Base-by-base conservation (phyloP, 1,140 invertebrate species). In the Drosophila obscura region DNA sequence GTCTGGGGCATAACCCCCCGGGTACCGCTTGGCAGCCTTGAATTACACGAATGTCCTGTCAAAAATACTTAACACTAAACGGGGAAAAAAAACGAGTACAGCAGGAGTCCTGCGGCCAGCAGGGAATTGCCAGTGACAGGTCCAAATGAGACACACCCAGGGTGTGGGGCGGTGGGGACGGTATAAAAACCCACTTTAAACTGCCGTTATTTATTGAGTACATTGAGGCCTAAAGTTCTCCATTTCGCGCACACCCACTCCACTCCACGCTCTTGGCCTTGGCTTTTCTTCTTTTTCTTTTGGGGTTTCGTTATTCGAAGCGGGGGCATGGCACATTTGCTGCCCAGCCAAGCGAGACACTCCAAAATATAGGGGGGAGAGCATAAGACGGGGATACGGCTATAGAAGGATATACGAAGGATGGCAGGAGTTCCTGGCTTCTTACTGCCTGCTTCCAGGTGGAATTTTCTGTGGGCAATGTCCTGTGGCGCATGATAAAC, bases 401-500 rank as follows among this genome's bases (percentile, higher is more conserved):
- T 35, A 9, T 35, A 35, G 59, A 41, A 51, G 59, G 31, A 44
- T 24, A 22, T 6, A n/a, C 31, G 16, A 8, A 5, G 11, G 24
- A 49, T 7, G 9, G 31, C 31, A 3, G 31, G 31, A 31, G 31
- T 31, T 31, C 39, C 35, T 16, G 45, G n/a, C 26, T 28, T 68
- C 51, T 24, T 13, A 22, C 58, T 44, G 39, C 50, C 66, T 19
- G n/a, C 52, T 46, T 49, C 63, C 75, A 77, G 78, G 78, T 81
- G 79, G 81, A 39, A 39, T 39, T 39, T 39, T 39, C 66, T 69
- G 73, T 81, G 79, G 78, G 78, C 78, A 81, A 81, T 81, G 78
- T 81, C 78, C 78, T 81, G 78, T 81, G 78, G 78, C 75, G 78
- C 79, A 80, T 82, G 78, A 81, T 81, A 81, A 81, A 81, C 78